These are phyloP conservation scores for Diadumene lineata DNA, from an alignment of 92 coral and sea anemone genomes.

Conservation along the genomic window DNA sequence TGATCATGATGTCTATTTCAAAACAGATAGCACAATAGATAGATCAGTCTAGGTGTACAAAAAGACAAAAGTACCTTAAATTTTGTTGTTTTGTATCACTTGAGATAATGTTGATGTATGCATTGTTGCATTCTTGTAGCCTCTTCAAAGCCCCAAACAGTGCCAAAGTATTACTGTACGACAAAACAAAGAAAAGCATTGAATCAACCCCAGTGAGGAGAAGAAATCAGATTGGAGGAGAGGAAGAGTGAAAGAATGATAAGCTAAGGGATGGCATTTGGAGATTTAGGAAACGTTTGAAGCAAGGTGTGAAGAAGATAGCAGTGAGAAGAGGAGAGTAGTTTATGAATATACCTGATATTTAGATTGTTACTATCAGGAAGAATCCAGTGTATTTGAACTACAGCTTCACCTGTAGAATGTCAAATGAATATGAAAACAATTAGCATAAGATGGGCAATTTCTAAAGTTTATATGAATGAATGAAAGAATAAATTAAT, in stretches of 20 bases:
- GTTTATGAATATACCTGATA: constrained; percentile 34
- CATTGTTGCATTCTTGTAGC: constrained; percentile 76
- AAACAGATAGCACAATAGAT: background rate
- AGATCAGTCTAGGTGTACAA: background rate
- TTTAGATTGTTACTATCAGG: constrained; percentile 14
- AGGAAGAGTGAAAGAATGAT: too few relatives aligned
- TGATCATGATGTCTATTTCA: constrained; percentile 6
- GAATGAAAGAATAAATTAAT: too few relatives aligned
- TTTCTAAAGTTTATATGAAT: too few relatives aligned
- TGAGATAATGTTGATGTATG: constrained; percentile 62
- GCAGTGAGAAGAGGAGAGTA: too few relatives aligned
- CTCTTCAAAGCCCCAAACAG: constrained; percentile 88
- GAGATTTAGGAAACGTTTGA: too few relatives aligned
- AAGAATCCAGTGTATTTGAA: constrained; percentile 19
- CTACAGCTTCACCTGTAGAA: constrained; percentile 9
- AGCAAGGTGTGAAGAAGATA: too few relatives aligned
- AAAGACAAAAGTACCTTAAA: constrained; percentile 14
- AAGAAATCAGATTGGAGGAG: background rate
- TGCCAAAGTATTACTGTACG: constrained; percentile 52
- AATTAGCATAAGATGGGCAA: constrained; percentile 2
- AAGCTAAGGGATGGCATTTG: too few relatives aligned
- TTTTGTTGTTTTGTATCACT: constrained; percentile 16
- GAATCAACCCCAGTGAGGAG: background rate
- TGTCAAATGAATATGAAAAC: background rate
- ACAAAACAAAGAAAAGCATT: constrained; percentile 8